These are phyloP conservation scores for Dolichoris vasculosae DNA, from an alignment of 1,140 invertebrate genomes.

Conservation along the genomic window DNA sequence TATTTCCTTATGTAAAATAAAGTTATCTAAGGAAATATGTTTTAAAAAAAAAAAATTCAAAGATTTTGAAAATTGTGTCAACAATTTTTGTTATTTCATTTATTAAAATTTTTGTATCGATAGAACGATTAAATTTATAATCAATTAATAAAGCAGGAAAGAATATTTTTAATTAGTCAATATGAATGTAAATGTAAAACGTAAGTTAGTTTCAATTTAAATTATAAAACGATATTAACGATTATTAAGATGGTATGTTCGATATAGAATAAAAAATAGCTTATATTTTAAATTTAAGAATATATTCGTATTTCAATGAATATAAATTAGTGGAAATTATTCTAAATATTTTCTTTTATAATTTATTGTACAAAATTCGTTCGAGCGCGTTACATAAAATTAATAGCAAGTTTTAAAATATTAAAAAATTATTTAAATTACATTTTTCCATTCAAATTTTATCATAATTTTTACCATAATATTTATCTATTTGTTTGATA, in stretches of 20 bases:
- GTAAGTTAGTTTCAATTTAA: background rate
- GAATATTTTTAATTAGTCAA: background rate
- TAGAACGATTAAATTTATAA: too few relatives aligned
- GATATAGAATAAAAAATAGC: background rate
- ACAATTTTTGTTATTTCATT: too few relatives aligned
- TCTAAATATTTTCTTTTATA: background rate
- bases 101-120: too few relatives aligned
- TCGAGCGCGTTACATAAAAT: background rate
- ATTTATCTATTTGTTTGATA: background rate
- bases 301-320: background rate
- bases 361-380: background rate
- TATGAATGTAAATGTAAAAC: background rate
- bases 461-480: too few relatives aligned
- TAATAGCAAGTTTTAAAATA: background rate
- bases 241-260: background rate
- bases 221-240: background rate
- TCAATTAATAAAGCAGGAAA: too few relatives aligned
- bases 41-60: too few relatives aligned
- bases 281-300: background rate
- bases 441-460: background rate
- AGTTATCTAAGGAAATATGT: background rate
- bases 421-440: background rate
- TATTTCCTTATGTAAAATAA: background rate
- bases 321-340: background rate
- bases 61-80: too few relatives aligned